A percentile compares a stretch with the other conserved stretches of the same genome.
Conservation (phyloP, 2,888 invertebrate genomes). For the Amphipyra berbera region DNA sequence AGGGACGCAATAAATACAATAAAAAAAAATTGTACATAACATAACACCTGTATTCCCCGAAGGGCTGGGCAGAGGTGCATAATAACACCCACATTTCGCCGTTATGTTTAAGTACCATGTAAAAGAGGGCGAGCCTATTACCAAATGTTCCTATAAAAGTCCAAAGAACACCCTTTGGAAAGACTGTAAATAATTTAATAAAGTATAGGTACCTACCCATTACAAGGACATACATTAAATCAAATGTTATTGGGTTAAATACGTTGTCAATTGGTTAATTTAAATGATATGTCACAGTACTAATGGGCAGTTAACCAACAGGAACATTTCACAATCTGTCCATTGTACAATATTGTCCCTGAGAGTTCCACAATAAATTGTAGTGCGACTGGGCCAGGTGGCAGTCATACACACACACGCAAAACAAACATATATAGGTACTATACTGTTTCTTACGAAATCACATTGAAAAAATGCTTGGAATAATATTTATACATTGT, state of each 20-base stretch:
- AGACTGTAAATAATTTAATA: slow-evolving; percentile 20
- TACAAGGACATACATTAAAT: slow-evolving; percentile 42
- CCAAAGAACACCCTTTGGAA: slow-evolving; percentile 14
- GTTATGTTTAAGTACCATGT: too few relatives aligned
- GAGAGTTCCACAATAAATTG: slow-evolving; percentile 29
- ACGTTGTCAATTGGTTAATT: slow-evolving; percentile 33
- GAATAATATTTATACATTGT: neutral
- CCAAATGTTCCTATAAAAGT: too few relatives aligned
- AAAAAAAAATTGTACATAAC: too few relatives aligned
- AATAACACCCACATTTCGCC: too few relatives aligned
- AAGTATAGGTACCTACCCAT: slow-evolving; percentile 13
- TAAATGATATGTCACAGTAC: slow-evolving; percentile 40
- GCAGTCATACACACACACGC: slow-evolving; percentile 6
- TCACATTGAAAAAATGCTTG: neutral
- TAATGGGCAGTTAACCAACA: slow-evolving; percentile 39
- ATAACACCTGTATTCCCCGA: too few relatives aligned
- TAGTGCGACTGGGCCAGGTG: slow-evolving; percentile 40
- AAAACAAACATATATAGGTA: neutral
- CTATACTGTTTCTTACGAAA: slow-evolving; percentile 9
- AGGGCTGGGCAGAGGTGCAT: too few relatives aligned
- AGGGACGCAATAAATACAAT: neutral
- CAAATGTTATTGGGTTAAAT: slow-evolving; percentile 49
- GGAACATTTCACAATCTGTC: slow-evolving; percentile 51
- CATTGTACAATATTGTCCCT: slow-evolving; percentile 39
- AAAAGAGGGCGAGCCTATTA: too few relatives aligned